Percentiles rank a stretch among this genome's conserved stretches.
Evolutionary conservation across 1,140 invertebrate species (phyloP).

Genomic region (Intoshia linei): DNA sequence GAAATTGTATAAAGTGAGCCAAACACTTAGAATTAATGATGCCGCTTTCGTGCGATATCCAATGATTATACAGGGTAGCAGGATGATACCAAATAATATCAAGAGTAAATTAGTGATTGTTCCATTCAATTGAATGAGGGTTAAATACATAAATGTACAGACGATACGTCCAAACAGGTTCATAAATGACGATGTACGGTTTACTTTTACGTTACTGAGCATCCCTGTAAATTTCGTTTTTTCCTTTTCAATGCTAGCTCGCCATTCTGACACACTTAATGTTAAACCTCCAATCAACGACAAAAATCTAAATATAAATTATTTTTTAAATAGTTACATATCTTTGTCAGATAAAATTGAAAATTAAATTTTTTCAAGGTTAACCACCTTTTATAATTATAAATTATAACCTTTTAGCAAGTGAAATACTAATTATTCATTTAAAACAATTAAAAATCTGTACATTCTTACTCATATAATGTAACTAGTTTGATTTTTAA

Average conservation of each 20-base stretch:
- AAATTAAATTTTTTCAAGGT: not conserved
- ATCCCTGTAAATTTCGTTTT: slow-evolving; percentile 74
- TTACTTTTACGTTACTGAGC: slow-evolving; percentile 58
- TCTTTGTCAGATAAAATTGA: not conserved
- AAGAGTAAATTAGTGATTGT: not conserved
- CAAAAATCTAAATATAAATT: slow-evolving; percentile 35
- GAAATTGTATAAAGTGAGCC: slow-evolving; percentile 58
- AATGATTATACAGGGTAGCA: not conserved
- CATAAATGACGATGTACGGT: slow-evolving; percentile 65
- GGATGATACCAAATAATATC: not conserved
- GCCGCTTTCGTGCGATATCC: slow-evolving; percentile 82
- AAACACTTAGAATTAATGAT: slow-evolving; percentile 56
- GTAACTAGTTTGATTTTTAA: too few relatives aligned
- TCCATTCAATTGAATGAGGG: slow-evolving; percentile 49
- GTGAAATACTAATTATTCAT: not conserved
- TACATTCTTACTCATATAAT: too few relatives aligned
- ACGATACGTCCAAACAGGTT: slow-evolving; percentile 61
- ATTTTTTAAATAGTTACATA: slow-evolving; percentile 21
- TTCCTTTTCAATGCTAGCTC: slow-evolving; percentile 39
- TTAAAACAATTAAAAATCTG: too few relatives aligned
- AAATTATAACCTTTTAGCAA: not conserved
- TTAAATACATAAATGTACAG: slow-evolving; percentile 87
- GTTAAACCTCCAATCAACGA: slow-evolving; percentile 62
- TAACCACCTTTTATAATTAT: not conserved
- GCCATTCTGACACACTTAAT: slow-evolving; percentile 57